Conservation (phyloP, 2,113 vertebrate genomes). For the Myxocyprinus asiaticus region DNA sequence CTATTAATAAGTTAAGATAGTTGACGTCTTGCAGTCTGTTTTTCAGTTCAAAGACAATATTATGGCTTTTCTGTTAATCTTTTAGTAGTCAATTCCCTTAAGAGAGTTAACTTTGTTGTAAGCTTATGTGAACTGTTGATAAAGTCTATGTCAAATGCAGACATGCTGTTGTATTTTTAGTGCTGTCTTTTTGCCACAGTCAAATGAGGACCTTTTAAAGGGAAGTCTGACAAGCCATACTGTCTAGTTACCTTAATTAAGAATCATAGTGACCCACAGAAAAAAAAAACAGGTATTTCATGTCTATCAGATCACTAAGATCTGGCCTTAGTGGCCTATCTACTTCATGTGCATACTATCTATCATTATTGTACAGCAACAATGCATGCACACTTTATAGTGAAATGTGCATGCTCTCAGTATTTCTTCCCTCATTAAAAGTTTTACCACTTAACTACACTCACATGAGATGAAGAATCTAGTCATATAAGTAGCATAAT, state of each 20-base stretch:
- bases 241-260: conserved; percentile 53
- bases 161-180: conserved; percentile 63
- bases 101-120: conserved; percentile 13
- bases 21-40: too few relatives aligned
- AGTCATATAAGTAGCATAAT: too few relatives aligned
- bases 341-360: background rate
- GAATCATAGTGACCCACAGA: conserved; percentile 48
- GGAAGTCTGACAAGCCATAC: conserved; percentile 65
- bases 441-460: too few relatives aligned
- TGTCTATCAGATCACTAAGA: background rate
- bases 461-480: too few relatives aligned
- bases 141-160: conserved; percentile 12
- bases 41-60: too few relatives aligned
- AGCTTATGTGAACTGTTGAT: conserved; percentile 7
- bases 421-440: too few relatives aligned
- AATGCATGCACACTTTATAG: background rate
- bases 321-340: background rate
- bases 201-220: conserved; percentile 72
- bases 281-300: background rate
- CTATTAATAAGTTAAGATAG: too few relatives aligned
- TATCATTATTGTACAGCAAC: background rate
- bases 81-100: conserved; percentile 26
- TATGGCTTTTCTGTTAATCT: background rate
- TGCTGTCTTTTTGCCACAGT: conserved; percentile 66
- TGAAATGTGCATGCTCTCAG: too few relatives aligned